Conservation (phyloP, 2,113 vertebrate species). For the Xenotilapia longispinis region DNA sequence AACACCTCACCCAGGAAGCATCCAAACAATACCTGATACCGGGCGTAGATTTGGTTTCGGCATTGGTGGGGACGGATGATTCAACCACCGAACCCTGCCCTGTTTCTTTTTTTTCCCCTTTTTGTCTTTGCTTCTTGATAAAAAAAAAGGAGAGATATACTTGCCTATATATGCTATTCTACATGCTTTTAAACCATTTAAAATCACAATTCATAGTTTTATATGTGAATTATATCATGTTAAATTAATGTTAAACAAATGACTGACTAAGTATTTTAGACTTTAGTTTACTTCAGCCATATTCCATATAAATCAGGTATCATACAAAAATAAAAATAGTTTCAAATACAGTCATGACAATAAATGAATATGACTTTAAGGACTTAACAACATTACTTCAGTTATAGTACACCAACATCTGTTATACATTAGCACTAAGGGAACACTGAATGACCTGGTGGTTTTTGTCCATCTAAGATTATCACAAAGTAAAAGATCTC, state of each 20-base stretch:
- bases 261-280: neutral
- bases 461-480: no score
- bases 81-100: neutral
- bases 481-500: no score
- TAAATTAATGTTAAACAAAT: neutral
- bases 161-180: neutral
- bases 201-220: neutral
- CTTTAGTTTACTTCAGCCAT: neutral
- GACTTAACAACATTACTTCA: neutral
- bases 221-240: neutral
- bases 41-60: neutral
- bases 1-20: neutral
- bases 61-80: neutral
- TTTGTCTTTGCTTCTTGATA: neutral
- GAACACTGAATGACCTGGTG: no score
- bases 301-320: neutral
- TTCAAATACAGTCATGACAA: neutral
- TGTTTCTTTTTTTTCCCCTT: neutral
- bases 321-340: neutral
- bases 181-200: neutral
- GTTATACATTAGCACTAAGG: no score
- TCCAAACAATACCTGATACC: neutral
- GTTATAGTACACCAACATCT: neutral
- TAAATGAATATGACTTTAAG: rapidly evolving
- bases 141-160: neutral